Percentiles rank a stretch among this genome's conserved stretches.
These are phyloP conservation scores for Drosophila peninsularis DNA, from an alignment of 2,888 invertebrate genomes.

Conservation along the genomic window DNA sequence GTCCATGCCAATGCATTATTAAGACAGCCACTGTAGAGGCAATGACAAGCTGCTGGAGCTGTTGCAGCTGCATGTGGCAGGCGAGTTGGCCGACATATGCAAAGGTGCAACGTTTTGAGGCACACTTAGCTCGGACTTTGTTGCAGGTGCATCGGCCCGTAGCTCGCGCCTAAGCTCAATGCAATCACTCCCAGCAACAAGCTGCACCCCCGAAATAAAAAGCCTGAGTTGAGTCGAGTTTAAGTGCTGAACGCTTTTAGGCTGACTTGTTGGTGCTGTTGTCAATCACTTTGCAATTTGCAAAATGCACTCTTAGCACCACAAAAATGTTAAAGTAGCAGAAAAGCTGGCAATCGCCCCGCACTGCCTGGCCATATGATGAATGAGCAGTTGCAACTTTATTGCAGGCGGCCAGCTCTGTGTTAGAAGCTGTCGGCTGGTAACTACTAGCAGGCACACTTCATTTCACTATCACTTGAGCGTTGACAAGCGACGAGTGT, in stretches of 20 bases:
- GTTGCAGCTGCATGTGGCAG: slow-evolving; percentile 15
- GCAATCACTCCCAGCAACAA: slow-evolving; percentile 75
- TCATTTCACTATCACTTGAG: slow-evolving; percentile 75
- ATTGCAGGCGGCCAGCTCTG: slow-evolving; percentile 44
- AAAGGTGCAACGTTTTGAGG: slow-evolving; percentile 74
- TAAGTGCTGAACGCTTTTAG: slow-evolving; percentile 74
- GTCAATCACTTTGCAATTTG: slow-evolving; percentile 81
- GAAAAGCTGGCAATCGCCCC: slow-evolving; percentile 29
- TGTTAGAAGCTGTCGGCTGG: slow-evolving; percentile 1
- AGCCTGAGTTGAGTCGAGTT: slow-evolving; percentile 51
- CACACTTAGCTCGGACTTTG: slow-evolving; percentile 60
- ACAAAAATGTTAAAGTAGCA: slow-evolving; percentile 22
- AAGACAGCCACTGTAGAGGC: slow-evolving; percentile 57
- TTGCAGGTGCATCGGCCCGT: slow-evolving; percentile 31
- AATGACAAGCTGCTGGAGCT: slow-evolving; percentile 16
- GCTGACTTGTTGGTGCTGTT: slow-evolving; percentile 45
- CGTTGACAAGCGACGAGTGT: slow-evolving; percentile 65
- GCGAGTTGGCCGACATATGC: slow-evolving; percentile 38
- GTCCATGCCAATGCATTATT: slow-evolving; percentile 71
- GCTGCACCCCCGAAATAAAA: slow-evolving; percentile 26
- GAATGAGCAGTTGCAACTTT: slow-evolving; percentile 64
- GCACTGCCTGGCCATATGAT: slow-evolving; percentile 53
- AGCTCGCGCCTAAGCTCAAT: slow-evolving; percentile 73
- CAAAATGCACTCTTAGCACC: slow-evolving; percentile 68
- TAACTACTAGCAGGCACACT: slow-evolving; percentile 28